Evolutionary conservation across 2,888 invertebrate species (phyloP).

Genomic region (Apeira syringaria): DNA sequence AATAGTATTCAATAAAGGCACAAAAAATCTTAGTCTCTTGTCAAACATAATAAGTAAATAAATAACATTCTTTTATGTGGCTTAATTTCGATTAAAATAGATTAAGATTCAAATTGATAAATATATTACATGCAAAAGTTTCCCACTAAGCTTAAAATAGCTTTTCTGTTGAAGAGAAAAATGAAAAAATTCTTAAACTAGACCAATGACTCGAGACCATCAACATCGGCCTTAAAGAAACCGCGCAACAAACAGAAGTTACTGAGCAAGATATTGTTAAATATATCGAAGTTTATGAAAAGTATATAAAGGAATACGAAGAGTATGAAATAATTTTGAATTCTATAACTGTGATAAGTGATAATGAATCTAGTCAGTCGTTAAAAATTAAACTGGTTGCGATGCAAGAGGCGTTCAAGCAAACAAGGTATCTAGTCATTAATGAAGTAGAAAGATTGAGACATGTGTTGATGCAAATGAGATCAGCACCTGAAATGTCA

Average conservation of each 20-base stretch:
- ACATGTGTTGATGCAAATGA: slow-evolving; percentile 68
- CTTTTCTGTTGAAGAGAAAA: slow-evolving; percentile 69
- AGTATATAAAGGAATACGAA: slow-evolving; percentile 72
- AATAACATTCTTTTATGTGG: no score
- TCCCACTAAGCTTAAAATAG: no score
- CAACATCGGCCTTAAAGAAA: slow-evolving; percentile 74
- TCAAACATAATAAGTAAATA: no score
- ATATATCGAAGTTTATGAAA: slow-evolving; percentile 76
- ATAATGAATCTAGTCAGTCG: slow-evolving; percentile 76
- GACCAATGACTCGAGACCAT: slow-evolving; percentile 79
- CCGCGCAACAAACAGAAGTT: slow-evolving; percentile 60
- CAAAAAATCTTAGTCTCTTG: no score
- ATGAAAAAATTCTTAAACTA: slow-evolving; percentile 65
- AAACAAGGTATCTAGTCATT: slow-evolving; percentile 85
- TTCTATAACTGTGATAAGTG: slow-evolving; percentile 70
- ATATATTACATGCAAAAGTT: no score
- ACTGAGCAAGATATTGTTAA: slow-evolving; percentile 68
- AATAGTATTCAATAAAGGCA: no score
- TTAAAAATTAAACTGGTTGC: slow-evolving; percentile 82
- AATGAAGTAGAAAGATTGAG: slow-evolving; percentile 82
- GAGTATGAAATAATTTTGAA: slow-evolving; percentile 71
- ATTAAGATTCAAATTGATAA: no score
- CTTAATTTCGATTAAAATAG: no score
- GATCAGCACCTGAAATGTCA: slow-evolving; percentile 60
- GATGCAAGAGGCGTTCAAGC: slow-evolving; percentile 82